A percentile compares a stretch with the other conserved stretches of the same genome.
These are phyloP conservation scores for Agrochola lychnidis DNA, from an alignment of 2,888 invertebrate genomes.

Conservation along the genomic window DNA sequence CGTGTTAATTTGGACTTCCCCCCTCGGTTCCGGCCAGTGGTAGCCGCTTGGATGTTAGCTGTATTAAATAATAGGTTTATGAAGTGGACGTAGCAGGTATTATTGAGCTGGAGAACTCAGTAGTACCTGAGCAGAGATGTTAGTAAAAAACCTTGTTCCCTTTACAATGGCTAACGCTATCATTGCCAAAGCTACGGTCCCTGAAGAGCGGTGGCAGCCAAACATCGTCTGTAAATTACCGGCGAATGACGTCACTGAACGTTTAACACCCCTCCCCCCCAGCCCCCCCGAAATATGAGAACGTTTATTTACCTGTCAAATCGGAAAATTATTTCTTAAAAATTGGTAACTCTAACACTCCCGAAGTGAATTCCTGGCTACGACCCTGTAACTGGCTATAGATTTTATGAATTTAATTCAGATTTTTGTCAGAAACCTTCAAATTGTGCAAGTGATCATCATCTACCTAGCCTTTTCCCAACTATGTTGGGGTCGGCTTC, in stretches of 20 bases:
- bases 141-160: not conserved
- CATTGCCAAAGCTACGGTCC: not conserved
- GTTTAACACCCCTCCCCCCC: no score
- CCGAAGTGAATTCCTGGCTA: no score
- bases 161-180: not conserved
- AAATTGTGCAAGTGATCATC: not conserved
- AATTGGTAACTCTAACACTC: no score
- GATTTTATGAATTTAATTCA: not conserved
- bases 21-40: constrained; percentile 37
- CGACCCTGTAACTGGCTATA: not conserved
- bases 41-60: constrained; percentile 23
- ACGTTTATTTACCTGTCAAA: no score
- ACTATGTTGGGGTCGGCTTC: no score
- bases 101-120: not conserved
- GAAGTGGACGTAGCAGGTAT: constrained; percentile 21
- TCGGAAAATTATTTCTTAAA: no score
- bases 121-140: not conserved
- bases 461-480: no score
- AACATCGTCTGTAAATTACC: no score
- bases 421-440: no score
- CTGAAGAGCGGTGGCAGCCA: no score
- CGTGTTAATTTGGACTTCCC: constrained; percentile 52
- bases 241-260: no score
- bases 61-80: constrained; percentile 55
- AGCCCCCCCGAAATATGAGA: no score